These are phyloP conservation scores for Macrotis lagotis DNA, from an alignment of 2,113 vertebrate species.

Conservation along the genomic window DNA sequence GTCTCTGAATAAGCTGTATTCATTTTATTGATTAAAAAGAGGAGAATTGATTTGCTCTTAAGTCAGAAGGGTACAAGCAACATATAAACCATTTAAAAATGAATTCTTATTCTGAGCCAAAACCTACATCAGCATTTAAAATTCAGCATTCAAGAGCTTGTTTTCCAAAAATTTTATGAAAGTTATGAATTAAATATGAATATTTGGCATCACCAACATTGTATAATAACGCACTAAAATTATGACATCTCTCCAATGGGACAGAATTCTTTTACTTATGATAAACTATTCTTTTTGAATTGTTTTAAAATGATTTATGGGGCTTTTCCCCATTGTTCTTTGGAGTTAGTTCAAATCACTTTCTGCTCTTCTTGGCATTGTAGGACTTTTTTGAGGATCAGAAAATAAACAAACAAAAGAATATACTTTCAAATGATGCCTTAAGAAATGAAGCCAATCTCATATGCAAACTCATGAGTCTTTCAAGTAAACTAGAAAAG, in stretches of 20 bases:
- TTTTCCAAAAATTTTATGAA: slow-evolving; percentile 22
- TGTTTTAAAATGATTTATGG: slow-evolving; percentile 29
- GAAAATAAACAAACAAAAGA: slow-evolving; percentile 7
- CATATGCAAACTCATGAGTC: slow-evolving; percentile 27
- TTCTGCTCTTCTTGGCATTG: slow-evolving; percentile 25
- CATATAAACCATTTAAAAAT: slow-evolving; percentile 31
- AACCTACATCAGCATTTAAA: slow-evolving; percentile 25
- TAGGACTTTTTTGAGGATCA: slow-evolving; percentile 53
- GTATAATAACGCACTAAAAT: slow-evolving; percentile 49
- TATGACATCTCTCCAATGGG: slow-evolving; percentile 22
- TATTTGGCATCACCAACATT: not conserved
- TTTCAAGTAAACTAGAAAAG: slow-evolving; percentile 61
- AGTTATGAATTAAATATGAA: not conserved
- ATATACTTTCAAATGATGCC: slow-evolving; percentile 19
- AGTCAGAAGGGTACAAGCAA: not conserved
- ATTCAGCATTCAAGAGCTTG: not conserved
- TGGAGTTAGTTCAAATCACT: slow-evolving; percentile 52
- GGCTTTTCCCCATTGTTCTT: slow-evolving; percentile 40
- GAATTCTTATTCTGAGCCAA: slow-evolving; percentile 18
- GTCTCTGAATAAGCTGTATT: not conserved
- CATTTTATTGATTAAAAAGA: not conserved
- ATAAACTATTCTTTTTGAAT: slow-evolving; percentile 34
- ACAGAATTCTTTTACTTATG: slow-evolving; percentile 44
- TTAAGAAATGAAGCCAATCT: not conserved
- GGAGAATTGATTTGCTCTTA: not conserved